Percentiles rank a stretch among this genome's conserved stretches.
phyloP scores from a whole-genome alignment of 1,140 invertebrate species.

The Diabrotica undecimpunctata region DNA sequence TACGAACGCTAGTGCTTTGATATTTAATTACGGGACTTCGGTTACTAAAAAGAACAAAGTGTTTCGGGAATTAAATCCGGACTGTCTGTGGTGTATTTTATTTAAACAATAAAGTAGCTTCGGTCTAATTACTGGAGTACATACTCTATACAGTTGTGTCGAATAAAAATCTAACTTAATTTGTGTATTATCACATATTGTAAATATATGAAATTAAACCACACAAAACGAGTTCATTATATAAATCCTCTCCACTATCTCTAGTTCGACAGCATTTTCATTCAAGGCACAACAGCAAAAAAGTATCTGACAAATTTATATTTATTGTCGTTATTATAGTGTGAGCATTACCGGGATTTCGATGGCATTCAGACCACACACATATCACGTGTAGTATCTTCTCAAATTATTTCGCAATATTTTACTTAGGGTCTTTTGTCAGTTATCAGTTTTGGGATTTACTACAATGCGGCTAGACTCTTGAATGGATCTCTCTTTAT shows the following conservation, averaged over 20 bases:
- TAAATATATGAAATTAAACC: no score
- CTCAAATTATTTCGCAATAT: conserved; percentile 2
- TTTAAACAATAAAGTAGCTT: no score
- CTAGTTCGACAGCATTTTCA: background rate
- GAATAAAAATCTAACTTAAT: no score
- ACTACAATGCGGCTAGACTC: background rate
- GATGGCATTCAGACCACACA: conserved; percentile 1
- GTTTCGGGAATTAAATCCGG: no score
- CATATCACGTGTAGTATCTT: conserved; percentile 2
- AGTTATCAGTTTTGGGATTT: background rate
- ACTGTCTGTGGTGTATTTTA: no score
- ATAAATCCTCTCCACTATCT: background rate
- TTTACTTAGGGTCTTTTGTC: background rate
- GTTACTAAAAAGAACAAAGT: no score
- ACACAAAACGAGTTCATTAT: no score
- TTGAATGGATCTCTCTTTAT: background rate
- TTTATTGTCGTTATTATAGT: background rate
- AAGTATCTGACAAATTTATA: background rate
- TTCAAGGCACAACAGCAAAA: background rate
- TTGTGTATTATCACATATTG: no score
- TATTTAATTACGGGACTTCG: no score
- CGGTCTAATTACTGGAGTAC: no score
- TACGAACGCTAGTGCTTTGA: no score
- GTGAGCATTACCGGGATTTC: background rate
- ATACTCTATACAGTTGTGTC: no score